phyloP scores from a whole-genome alignment of 2,113 vertebrate genomes.

The Monarcha castaneiventris region DNA sequence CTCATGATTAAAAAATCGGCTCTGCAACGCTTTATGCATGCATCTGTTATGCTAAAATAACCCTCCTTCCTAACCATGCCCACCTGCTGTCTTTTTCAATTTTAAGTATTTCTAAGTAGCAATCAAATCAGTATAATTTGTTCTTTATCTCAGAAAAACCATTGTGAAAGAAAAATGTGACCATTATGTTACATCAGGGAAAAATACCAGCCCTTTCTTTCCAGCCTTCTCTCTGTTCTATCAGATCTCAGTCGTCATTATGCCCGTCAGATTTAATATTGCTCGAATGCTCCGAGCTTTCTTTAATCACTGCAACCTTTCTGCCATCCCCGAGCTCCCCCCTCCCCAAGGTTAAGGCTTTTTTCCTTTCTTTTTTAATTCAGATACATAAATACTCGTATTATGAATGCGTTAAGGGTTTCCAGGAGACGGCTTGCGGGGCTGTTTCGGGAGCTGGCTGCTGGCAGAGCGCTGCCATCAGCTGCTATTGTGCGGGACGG shows the following conservation, averaged over 20 bases:
- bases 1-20: slow-evolving; percentile 72
- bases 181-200: slow-evolving; percentile 85
- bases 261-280: slow-evolving; percentile 76
- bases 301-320: slow-evolving; percentile 79
- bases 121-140: slow-evolving; percentile 87
- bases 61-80: slow-evolving; percentile 79
- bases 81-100: slow-evolving; percentile 86
- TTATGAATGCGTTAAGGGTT: slow-evolving; percentile 69
- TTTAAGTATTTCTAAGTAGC: slow-evolving; percentile 87
- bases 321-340: slow-evolving; percentile 66
- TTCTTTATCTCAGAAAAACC: slow-evolving; percentile 85
- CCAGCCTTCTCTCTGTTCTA: slow-evolving; percentile 76
- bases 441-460: slow-evolving; percentile 57
- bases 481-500: slow-evolving; percentile 20
- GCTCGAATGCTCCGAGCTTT: slow-evolving; percentile 73
- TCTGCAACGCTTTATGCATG: slow-evolving; percentile 75
- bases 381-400: slow-evolving; percentile 70
- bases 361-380: slow-evolving; percentile 45
- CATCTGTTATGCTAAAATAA: slow-evolving; percentile 85
- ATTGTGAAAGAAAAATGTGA: slow-evolving; percentile 87
- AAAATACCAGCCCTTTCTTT: slow-evolving; percentile 83
- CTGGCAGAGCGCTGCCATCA: slow-evolving; percentile 47
- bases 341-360: slow-evolving; percentile 61
- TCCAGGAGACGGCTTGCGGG: slow-evolving; percentile 71
- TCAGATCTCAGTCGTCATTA: slow-evolving; percentile 80